Percentiles rank a stretch among this genome's conserved stretches.
These are phyloP conservation scores for Nesospiza acunhae DNA, from an alignment of 2,113 vertebrate genomes.

Conservation along the genomic window DNA sequence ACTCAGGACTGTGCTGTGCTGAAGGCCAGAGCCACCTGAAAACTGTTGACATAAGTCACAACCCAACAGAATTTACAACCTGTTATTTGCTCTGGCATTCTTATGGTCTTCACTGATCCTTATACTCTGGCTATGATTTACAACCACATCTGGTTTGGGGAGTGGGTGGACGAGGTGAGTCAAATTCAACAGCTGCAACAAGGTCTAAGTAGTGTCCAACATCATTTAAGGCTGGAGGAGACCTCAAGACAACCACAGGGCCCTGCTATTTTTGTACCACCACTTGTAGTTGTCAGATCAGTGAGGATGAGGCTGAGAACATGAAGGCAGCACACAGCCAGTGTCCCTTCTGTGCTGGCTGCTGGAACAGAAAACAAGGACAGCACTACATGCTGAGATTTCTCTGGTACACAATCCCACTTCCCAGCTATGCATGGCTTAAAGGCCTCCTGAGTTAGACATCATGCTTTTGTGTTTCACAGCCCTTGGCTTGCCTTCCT, in stretches of 20 bases:
- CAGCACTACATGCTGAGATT: background rate
- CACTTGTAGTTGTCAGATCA: background rate
- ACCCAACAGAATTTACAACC: background rate
- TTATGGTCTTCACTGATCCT: background rate
- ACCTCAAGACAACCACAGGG: background rate
- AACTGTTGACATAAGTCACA: background rate
- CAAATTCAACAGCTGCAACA: background rate
- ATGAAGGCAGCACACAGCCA: background rate
- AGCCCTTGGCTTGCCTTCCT: background rate
- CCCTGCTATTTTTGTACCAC: background rate
- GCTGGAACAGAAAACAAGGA: background rate
- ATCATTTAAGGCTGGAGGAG: background rate
- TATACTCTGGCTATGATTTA: background rate
- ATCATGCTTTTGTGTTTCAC: background rate
- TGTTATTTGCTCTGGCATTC: background rate
- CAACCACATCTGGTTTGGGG: background rate
- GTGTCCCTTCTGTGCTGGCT: background rate
- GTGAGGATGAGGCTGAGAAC: background rate
- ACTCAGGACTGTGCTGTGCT: background rate
- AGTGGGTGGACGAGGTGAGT: background rate
- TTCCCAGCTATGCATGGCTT: background rate
- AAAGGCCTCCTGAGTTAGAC: background rate
- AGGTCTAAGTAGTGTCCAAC: background rate
- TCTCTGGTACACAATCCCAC: background rate
- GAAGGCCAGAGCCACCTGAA: background rate